Evolutionary conservation across 2,888 invertebrate genomes (phyloP).

Genomic region (Parapristionchus giblindavisi): DNA sequence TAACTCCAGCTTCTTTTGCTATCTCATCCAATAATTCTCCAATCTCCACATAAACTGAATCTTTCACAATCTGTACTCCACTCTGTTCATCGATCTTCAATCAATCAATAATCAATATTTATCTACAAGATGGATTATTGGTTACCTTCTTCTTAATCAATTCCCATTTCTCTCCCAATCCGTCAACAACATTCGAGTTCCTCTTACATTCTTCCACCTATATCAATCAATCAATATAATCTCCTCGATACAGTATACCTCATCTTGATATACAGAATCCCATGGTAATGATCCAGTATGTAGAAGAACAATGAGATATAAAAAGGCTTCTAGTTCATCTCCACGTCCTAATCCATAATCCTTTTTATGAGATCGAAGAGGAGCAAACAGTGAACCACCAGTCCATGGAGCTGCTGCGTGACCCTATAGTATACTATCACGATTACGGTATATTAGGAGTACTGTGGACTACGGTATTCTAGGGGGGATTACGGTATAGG

Average conservation of each 20-base stretch:
- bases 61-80: conserved; percentile 17
- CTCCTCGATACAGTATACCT: no score
- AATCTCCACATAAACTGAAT: conserved; percentile 39
- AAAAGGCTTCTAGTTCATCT: conserved; percentile 58
- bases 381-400: conserved; percentile 54
- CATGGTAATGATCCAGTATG: conserved; percentile 54
- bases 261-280: conserved; percentile 42
- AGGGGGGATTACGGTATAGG: conserved; percentile 1
- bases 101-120: neutral
- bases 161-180: conserved; percentile 28
- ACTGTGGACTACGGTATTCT: no score
- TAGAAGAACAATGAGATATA: conserved; percentile 54
- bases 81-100: neutral
- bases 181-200: conserved; percentile 17
- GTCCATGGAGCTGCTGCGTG: conserved; percentile 39
- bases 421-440: conserved; percentile 13
- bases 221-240: no score
- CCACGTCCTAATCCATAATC: conserved; percentile 28
- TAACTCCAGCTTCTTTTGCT: conserved; percentile 41
- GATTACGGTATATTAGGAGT: neutral
- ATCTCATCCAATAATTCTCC: conserved; percentile 26
- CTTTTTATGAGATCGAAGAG: conserved; percentile 43
- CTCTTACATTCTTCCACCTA: conserved; percentile 39
- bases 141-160: conserved; percentile 10
- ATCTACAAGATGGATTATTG: no score